Evolutionary conservation across 2,113 vertebrate genomes (phyloP).

Genomic region (Cairina moschata): DNA sequence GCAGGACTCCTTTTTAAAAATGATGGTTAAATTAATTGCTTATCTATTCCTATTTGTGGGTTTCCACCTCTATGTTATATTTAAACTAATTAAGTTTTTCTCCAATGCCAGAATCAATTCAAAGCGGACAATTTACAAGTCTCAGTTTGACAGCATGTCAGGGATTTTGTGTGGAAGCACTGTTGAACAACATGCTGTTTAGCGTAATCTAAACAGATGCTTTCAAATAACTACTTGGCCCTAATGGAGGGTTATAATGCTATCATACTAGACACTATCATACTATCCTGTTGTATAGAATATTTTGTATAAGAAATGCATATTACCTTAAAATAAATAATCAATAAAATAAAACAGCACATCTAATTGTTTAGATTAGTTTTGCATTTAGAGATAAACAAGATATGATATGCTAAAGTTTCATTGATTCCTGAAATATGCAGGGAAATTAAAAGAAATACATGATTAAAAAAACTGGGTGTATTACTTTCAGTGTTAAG

Average conservation of each 20-base stretch:
- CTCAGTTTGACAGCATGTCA: background rate
- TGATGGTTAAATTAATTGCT: background rate
- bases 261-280: background rate
- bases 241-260: background rate
- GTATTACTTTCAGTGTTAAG: background rate
- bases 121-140: background rate
- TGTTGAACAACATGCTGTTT: background rate
- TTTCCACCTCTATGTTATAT: background rate
- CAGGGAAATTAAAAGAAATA: background rate
- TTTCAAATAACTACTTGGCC: background rate
- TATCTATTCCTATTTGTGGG: background rate
- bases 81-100: background rate
- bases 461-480: background rate
- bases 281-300: background rate
- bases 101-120: background rate
- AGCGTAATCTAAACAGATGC: background rate
- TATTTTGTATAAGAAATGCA: background rate
- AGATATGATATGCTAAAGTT: background rate
- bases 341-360: background rate
- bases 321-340: background rate
- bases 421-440: background rate
- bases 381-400: conserved; percentile 1
- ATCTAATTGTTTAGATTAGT: background rate
- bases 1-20: background rate
- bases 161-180: background rate